These are phyloP conservation scores for Lipotes vexillifer DNA, from an alignment of 2,113 vertebrate species.

Conservation along the genomic window DNA sequence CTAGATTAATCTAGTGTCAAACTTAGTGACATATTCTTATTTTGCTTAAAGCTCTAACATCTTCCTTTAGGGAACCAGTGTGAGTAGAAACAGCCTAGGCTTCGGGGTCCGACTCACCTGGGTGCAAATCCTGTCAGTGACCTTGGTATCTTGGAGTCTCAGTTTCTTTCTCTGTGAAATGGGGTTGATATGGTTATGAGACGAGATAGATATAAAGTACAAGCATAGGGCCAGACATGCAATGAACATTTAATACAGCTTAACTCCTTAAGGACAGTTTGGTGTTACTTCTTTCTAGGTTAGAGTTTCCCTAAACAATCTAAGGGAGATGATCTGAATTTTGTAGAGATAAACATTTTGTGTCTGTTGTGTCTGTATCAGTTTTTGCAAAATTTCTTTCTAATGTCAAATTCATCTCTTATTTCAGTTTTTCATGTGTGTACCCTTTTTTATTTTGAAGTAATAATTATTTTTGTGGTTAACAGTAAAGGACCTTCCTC, in stretches of 20 bases:
- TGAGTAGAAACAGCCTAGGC: background rate
- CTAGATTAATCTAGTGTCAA: slow-evolving; percentile 1
- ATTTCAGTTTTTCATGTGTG: background rate
- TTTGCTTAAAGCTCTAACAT: background rate
- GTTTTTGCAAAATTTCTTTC: background rate
- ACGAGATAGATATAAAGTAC: background rate
- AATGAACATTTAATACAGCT: background rate
- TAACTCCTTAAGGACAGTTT: background rate
- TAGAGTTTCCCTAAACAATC: background rate
- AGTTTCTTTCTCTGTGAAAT: background rate
- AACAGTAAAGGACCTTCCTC: slow-evolving; percentile 94
- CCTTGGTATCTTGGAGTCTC: background rate
- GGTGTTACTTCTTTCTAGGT: background rate
- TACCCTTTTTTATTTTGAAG: slow-evolving; percentile 2
- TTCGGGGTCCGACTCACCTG: background rate
- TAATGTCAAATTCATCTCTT: background rate
- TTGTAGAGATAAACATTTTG: background rate
- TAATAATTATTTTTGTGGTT: slow-evolving; percentile 47
- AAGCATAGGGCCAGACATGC: background rate
- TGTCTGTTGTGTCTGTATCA: background rate
- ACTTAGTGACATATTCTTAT: background rate
- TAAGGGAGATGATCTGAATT: background rate
- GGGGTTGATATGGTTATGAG: background rate
- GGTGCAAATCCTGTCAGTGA: background rate
- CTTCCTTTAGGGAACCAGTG: background rate